Conservation (phyloP, 2,888 invertebrate genomes). For the Caenorhabditis sp. region DNA sequence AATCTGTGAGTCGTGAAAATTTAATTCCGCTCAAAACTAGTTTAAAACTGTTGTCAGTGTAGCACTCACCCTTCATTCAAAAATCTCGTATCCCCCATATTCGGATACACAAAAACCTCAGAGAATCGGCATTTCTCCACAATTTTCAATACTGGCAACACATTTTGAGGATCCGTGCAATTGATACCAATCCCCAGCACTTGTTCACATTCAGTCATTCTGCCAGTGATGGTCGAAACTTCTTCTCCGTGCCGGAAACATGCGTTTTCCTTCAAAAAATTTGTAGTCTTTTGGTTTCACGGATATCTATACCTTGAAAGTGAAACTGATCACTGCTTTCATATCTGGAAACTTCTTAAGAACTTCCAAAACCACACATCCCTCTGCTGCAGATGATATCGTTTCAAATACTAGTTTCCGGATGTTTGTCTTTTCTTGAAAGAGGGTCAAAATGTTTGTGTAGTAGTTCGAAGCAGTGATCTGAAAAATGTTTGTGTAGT, state of each 20-base stretch:
- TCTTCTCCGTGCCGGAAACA: constrained; percentile 49
- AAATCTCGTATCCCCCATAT: constrained; percentile 50
- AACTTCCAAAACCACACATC: background rate
- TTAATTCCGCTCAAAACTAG: too few species aligned
- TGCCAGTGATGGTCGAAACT: background rate
- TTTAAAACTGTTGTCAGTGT: background rate
- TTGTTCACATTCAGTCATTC: constrained; percentile 13
- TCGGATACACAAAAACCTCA: constrained; percentile 58
- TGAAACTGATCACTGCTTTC: constrained; percentile 42
- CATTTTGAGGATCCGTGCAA: constrained; percentile 55
- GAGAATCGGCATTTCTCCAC: constrained; percentile 21
- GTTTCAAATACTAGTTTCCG: constrained; percentile 53
- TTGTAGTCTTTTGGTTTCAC: background rate
- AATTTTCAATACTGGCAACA: constrained; percentile 24
- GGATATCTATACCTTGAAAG: constrained; percentile 19
- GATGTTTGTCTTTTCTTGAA: constrained; percentile 20
- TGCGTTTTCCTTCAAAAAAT: constrained; percentile 34
- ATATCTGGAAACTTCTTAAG: constrained; percentile 30
- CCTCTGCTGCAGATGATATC: constrained; percentile 43
- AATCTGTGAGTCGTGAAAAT: too few species aligned
- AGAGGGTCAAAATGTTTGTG: constrained; percentile 13
- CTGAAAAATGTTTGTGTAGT: constrained; percentile 31
- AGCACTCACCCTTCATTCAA: constrained; percentile 24
- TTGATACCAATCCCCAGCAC: constrained; percentile 56
- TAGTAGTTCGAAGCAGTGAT: constrained; percentile 15